phyloP scores from a whole-genome alignment of 2,113 vertebrate genomes.

The Pygoscelis adeliae region DNA sequence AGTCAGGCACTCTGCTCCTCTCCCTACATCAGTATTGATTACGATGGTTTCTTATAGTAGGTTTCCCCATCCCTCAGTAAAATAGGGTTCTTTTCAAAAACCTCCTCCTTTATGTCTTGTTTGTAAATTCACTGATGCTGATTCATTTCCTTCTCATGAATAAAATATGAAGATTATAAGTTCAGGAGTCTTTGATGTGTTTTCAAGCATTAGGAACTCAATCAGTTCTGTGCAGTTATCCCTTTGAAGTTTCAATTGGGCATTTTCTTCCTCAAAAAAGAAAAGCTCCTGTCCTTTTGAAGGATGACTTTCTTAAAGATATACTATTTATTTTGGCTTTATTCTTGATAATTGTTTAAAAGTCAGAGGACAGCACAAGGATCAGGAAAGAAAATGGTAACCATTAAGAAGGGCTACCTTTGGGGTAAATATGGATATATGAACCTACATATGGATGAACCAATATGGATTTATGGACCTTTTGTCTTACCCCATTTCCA shows the following conservation, averaged over 20 bases:
- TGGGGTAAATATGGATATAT: neutral
- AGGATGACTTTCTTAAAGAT: neutral
- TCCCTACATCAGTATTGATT: neutral
- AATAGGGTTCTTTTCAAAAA: neutral
- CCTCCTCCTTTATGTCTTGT: slow-evolving; percentile 8
- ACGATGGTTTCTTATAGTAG: neutral
- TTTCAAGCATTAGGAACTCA: slow-evolving; percentile 41
- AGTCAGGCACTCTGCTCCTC: neutral
- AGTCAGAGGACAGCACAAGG: neutral
- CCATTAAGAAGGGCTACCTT: neutral
- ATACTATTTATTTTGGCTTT: neutral
- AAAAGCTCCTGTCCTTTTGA: neutral
- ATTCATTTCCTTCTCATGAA: slow-evolving; percentile 36
- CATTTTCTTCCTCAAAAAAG: slow-evolving; percentile 4
- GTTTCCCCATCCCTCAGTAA: neutral
- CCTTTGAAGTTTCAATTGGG: slow-evolving; percentile 49
- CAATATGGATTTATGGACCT: neutral
- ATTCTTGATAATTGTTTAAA: neutral
- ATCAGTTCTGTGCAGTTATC: neutral
- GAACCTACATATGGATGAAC: neutral
- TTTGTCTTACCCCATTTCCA: neutral
- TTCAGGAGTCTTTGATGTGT: slow-evolving; percentile 45
- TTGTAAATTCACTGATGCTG: slow-evolving; percentile 24
- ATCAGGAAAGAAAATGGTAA: neutral
- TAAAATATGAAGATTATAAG: slow-evolving; percentile 39